Conservation (phyloP, 1,140 invertebrate species). For the Trichomalopsis sarcophagae region DNA sequence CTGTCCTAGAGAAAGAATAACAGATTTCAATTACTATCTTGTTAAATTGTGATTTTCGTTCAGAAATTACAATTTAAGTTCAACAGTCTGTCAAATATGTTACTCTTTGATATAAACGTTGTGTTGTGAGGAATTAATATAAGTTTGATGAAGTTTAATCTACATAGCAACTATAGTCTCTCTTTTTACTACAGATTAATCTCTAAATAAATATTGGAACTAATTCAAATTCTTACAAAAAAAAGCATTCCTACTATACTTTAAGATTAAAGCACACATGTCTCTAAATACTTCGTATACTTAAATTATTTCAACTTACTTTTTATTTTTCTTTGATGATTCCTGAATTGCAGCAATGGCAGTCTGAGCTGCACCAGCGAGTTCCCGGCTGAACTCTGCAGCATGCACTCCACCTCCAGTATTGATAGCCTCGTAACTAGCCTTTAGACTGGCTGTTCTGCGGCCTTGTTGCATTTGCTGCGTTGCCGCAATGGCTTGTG, state of each 20-base stretch:
- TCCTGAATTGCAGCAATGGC: constrained; percentile 85
- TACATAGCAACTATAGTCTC: not conserved
- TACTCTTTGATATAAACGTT: not conserved
- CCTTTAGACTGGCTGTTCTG: constrained; percentile 94
- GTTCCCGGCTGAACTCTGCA: constrained; percentile 78
- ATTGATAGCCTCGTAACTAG: constrained; percentile 92
- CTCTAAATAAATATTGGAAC: not conserved
- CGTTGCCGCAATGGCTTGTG: constrained; percentile 96
- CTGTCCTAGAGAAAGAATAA: not conserved
- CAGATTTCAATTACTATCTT: not conserved
- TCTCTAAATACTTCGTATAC: not conserved
- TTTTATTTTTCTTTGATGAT: constrained; percentile 82
- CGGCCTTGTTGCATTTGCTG: constrained; percentile 97
- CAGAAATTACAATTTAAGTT: too few species aligned
- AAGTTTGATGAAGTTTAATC: not conserved
- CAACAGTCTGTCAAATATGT: not conserved
- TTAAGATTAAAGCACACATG: not conserved
- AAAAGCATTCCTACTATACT: not conserved
- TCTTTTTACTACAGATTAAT: not conserved
- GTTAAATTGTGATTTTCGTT: too few species aligned
- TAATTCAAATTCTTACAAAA: not conserved
- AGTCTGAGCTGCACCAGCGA: constrained; percentile 86
- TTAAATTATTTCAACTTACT: constrained; percentile 64
- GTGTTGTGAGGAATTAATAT: not conserved
- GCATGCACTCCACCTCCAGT: constrained; percentile 76